Evolutionary conservation across 2,888 invertebrate genomes (phyloP).

Genomic region (Catocala sponsa): DNA sequence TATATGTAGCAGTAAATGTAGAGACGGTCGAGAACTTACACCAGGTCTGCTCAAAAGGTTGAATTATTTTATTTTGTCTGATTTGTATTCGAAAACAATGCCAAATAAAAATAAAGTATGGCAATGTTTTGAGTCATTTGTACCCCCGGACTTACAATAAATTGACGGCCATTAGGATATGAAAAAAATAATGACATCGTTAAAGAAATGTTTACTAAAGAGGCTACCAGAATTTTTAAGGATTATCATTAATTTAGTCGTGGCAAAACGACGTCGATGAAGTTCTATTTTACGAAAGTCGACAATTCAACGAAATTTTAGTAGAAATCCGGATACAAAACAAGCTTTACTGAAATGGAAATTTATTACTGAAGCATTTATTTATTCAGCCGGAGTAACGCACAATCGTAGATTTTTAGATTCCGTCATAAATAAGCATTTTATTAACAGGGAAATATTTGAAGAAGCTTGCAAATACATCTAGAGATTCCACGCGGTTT

Average conservation of each 20-base stretch:
- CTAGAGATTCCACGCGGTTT: background rate
- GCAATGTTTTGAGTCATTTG: background rate
- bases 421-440: background rate
- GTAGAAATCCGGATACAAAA: conserved; percentile 12
- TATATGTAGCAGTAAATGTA: conserved; percentile 60
- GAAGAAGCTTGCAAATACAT: background rate
- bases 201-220: conserved; percentile 20
- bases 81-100: background rate
- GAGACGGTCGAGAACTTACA: background rate
- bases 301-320: conserved; percentile 14
- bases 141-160: background rate
- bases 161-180: conserved; percentile 5
- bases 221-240: conserved; percentile 23
- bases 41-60: background rate
- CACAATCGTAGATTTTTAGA: background rate
- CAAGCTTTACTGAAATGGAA: background rate
- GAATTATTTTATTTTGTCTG: background rate
- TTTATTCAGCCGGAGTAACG: too few species aligned
- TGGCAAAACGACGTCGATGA: conserved; percentile 23
- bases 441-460: background rate
- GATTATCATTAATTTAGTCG: conserved; percentile 24
- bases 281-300: conserved; percentile 17
- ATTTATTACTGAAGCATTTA: background rate
- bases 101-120: background rate
- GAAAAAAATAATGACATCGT: conserved; percentile 32